Conservation (phyloP, 2,113 vertebrate species). For the Hemichromis elongatus region DNA sequence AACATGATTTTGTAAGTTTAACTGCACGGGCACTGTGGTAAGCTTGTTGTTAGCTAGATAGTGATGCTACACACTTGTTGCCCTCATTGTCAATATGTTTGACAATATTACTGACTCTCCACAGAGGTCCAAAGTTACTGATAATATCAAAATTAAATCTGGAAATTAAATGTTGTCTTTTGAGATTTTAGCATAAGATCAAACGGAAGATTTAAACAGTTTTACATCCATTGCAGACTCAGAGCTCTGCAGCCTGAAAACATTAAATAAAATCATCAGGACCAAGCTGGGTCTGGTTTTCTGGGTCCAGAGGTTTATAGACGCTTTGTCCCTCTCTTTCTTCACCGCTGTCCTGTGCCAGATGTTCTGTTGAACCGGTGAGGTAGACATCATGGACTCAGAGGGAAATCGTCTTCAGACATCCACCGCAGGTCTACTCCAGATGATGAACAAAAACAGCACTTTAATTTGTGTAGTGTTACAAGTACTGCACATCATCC, state of each 20-base stretch:
- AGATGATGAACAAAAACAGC: neutral
- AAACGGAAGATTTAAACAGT: neutral
- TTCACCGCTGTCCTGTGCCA: neutral
- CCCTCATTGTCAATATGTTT: neutral
- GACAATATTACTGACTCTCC: neutral
- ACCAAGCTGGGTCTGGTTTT: neutral
- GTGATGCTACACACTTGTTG: neutral
- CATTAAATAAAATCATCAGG: neutral
- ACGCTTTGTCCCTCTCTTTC: fast-evolving
- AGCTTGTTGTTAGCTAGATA: neutral
- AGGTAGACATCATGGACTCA: neutral
- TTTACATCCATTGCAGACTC: neutral
- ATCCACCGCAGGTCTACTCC: neutral
- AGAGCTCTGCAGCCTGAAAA: neutral
- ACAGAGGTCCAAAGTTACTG: neutral
- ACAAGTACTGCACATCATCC: neutral
- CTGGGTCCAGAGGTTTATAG: neutral
- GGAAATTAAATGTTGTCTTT: neutral
- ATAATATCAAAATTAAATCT: neutral
- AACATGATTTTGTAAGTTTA: neutral
- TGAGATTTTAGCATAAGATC: neutral
- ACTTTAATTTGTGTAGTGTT: neutral
- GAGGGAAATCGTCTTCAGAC: neutral
- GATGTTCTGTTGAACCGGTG: neutral
- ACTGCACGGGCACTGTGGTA: neutral